A percentile compares a stretch with the other conserved stretches of the same genome.
These are phyloP conservation scores for Drosophila helvetica DNA, from an alignment of 2,888 invertebrate genomes.

Conservation along the genomic window DNA sequence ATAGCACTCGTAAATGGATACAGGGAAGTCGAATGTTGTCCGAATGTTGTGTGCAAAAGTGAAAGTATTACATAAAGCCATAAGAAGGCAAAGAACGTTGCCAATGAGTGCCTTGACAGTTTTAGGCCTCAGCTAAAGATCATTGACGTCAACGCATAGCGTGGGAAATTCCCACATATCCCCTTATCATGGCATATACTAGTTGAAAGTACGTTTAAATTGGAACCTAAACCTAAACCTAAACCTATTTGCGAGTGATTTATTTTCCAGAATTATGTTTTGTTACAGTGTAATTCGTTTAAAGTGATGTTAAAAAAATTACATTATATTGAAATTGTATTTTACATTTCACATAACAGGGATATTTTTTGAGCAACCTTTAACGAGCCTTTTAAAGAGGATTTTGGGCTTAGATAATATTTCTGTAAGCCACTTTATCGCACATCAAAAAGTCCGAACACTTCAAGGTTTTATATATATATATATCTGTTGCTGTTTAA, in stretches of 20 bases:
- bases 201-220: not conserved
- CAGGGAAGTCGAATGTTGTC: not conserved
- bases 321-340: not conserved
- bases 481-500: not conserved
- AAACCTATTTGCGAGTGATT: too few species aligned
- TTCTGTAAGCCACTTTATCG: not conserved
- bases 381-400: not conserved
- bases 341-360: not conserved
- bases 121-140: not conserved
- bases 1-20: not conserved
- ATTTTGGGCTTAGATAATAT: not conserved
- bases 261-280: too few species aligned
- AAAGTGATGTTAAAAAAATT: too few species aligned
- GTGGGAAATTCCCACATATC: not conserved
- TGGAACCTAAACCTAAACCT: too few species aligned
- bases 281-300: too few species aligned
- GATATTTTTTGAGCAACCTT: too few species aligned
- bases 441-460: not conserved
- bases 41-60: constrained; percentile 1
- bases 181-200: not conserved
- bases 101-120: not conserved
- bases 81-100: too few species aligned
- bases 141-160: not conserved
- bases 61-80: constrained; percentile 6
- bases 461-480: not conserved